These are phyloP conservation scores for Furcifer pardalis DNA, from an alignment of 2,797 vertebrate genomes.

Conservation along the genomic window DNA sequence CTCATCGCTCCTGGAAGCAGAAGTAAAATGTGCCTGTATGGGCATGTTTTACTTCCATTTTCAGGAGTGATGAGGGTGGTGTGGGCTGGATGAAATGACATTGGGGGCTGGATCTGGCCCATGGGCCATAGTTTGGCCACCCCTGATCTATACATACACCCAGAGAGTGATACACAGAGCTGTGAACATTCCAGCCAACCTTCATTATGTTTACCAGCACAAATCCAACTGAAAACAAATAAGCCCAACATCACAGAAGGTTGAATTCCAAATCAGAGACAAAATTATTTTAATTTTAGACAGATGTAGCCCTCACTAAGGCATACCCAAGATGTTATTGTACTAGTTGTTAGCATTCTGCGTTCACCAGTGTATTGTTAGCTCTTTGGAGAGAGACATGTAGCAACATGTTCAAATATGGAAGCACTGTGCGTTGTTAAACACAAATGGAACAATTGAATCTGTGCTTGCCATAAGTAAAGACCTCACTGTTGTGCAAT, in stretches of 20 bases:
- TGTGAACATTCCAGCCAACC: neutral
- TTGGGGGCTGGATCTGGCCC: no score
- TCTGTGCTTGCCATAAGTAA: neutral
- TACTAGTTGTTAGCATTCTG: neutral
- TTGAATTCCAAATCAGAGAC: neutral
- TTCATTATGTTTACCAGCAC: neutral
- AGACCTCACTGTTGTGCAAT: neutral
- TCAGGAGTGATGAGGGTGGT: no score
- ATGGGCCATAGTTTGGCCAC: no score
- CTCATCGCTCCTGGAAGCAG: no score
- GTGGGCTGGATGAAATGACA: no score
- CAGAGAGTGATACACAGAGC: neutral
- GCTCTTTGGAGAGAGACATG: neutral
- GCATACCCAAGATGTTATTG: neutral
- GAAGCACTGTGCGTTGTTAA: neutral
- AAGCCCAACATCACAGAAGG: neutral
- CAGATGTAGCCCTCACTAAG: neutral
- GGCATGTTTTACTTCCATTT: no score
- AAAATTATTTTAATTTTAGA: slow-evolving; percentile 5
- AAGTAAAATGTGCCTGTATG: no score
- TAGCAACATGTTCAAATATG: neutral
- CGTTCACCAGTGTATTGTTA: neutral
- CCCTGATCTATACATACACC: no score
- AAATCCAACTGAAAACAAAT: neutral
- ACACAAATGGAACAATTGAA: neutral